Conservation (phyloP, 2,113 vertebrate genomes). For the Oceanites oceanicus region DNA sequence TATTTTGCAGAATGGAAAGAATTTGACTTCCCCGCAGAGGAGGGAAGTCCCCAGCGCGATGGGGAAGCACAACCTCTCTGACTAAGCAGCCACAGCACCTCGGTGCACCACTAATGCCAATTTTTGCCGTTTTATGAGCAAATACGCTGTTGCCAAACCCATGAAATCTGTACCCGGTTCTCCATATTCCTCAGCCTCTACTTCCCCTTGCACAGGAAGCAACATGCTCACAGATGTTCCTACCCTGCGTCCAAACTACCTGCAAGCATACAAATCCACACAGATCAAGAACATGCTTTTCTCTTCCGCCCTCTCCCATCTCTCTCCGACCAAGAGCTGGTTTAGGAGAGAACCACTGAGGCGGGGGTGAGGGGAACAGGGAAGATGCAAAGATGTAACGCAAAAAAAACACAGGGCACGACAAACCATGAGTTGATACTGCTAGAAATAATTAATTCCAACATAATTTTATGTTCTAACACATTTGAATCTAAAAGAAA, state of each 20-base stretch:
- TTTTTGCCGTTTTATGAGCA: neutral
- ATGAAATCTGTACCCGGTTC: rapidly evolving
- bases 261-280: neutral
- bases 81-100: neutral
- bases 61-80: neutral
- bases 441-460: neutral
- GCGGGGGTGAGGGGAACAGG: rapidly evolving
- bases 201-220: neutral
- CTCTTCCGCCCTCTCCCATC: neutral
- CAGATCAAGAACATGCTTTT: rapidly evolving
- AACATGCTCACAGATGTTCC: rapidly evolving
- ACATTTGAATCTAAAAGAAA: neutral
- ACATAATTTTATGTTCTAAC: neutral
- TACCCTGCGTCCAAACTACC: rapidly evolving
- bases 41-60: rapidly evolving
- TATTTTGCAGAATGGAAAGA: neutral
- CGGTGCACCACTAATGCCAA: rapidly evolving
- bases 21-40: neutral
- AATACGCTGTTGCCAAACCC: neutral
- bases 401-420: neutral
- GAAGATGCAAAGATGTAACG: neutral
- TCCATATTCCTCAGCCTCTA: neutral
- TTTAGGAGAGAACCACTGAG: rapidly evolving
- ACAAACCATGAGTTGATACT: neutral
- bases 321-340: neutral